Percentiles rank a stretch among this genome's conserved stretches.
phyloP scores from a whole-genome alignment of 2,113 vertebrate species.

The Dinomys branickii region DNA sequence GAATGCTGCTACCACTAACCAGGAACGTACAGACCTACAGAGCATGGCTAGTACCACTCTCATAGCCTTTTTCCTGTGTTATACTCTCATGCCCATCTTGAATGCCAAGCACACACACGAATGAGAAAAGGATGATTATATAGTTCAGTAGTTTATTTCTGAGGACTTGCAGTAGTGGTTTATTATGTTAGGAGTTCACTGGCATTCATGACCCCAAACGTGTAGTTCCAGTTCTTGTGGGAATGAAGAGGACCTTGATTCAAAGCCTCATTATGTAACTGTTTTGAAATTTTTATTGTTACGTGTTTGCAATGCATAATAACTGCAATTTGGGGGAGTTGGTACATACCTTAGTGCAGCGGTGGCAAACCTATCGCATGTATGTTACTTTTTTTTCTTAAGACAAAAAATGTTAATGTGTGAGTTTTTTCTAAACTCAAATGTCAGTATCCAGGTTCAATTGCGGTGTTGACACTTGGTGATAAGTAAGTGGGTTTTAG shows the following conservation, averaged over 20 bases:
- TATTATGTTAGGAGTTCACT: neutral
- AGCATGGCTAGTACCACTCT: conserved; percentile 62
- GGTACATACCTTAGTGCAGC: neutral
- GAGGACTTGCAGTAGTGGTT: neutral
- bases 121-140: accelerated
- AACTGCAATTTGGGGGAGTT: neutral
- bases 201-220: neutral
- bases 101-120: neutral
- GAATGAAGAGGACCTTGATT: neutral
- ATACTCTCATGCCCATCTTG: accelerated
- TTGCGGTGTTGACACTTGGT: neutral
- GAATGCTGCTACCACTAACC: neutral
- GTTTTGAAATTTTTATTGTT: neutral
- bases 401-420: neutral
- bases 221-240: neutral
- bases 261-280: neutral
- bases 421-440: neutral
- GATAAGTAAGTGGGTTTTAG: neutral
- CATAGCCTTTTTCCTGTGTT: neutral
- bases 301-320: neutral
- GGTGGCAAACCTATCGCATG: neutral
- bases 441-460: neutral
- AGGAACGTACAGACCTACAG: conserved; percentile 55
- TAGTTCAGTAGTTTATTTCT: neutral
- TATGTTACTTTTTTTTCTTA: neutral